A percentile compares a stretch with the other conserved stretches of the same genome.
Conservation (phyloP, 2,113 vertebrate genomes). For the Lepisosteus osseus region DNA sequence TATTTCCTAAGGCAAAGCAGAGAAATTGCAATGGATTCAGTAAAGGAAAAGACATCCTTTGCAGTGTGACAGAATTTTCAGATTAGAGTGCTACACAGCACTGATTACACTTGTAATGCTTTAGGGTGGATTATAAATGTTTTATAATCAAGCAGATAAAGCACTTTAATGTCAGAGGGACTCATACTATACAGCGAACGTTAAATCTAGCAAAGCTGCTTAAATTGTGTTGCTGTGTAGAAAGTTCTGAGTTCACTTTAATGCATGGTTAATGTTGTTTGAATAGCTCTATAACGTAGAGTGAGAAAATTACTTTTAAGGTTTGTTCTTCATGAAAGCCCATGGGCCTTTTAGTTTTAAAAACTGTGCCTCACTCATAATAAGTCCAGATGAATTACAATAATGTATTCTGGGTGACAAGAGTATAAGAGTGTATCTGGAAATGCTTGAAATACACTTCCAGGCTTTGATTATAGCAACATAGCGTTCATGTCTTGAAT, state of each 20-base stretch:
- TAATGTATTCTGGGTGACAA: no score
- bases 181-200: background rate
- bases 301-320: background rate
- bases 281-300: background rate
- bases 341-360: slow-evolving; percentile 14
- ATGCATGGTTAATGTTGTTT: slow-evolving; percentile 16
- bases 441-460: no score
- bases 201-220: slow-evolving; percentile 26
- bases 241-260: background rate
- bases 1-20: background rate
- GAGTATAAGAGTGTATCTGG: no score
- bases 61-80: slow-evolving; percentile 15
- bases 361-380: no score
- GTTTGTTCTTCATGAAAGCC: background rate
- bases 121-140: slow-evolving; percentile 23
- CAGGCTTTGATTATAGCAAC: no score
- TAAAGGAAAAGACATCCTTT: background rate
- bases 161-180: slow-evolving; percentile 10
- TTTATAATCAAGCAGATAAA: slow-evolving; percentile 25
- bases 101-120: slow-evolving; percentile 36
- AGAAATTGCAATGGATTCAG: background rate
- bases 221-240: background rate
- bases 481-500: no score
- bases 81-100: slow-evolving; percentile 23
- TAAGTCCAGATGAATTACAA: no score